phyloP scores from a whole-genome alignment of 2,888 invertebrate species.

The Imbricaverruca yamaguchii region DNA sequence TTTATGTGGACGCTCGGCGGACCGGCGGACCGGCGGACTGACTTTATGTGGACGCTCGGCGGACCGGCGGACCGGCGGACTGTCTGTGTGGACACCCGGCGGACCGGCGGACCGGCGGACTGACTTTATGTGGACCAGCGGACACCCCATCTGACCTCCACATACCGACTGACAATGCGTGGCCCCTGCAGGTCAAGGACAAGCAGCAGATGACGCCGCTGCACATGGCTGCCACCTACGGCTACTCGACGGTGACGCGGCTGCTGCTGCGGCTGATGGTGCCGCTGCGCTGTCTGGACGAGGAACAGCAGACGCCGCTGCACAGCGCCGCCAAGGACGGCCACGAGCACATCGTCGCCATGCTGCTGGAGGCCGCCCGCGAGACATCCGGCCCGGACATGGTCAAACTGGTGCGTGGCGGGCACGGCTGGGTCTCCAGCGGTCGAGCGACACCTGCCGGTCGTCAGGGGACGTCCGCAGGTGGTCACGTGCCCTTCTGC shows the following conservation, averaged over 20 bases:
- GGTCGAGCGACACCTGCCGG: too few species aligned
- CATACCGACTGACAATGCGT: too few species aligned
- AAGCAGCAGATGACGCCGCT: slow-evolving; percentile 45
- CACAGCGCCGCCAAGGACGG: slow-evolving; percentile 38
- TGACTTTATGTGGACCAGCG: too few species aligned
- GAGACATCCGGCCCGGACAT: slow-evolving; percentile 22
- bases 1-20: too few species aligned
- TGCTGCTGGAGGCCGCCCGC: slow-evolving; percentile 27
- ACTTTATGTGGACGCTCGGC: too few species aligned
- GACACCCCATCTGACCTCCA: too few species aligned
- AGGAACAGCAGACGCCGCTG: slow-evolving; percentile 42
- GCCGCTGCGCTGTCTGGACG: slow-evolving; percentile 36
- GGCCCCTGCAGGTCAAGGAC: slow-evolving; percentile 39
- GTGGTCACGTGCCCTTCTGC: too few species aligned
- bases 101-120: too few species aligned
- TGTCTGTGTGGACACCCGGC: too few species aligned
- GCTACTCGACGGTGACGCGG: slow-evolving; percentile 39
- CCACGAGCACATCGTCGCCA: slow-evolving; percentile 33
- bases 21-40: too few species aligned
- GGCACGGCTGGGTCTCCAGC: background rate
- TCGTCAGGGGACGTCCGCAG: too few species aligned
- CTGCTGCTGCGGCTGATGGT: slow-evolving; percentile 41
- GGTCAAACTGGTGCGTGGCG: slow-evolving; percentile 7
- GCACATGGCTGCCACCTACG: slow-evolving; percentile 44
- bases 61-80: too few species aligned